Evolutionary conservation across 2,888 invertebrate species (phyloP), one percentile per base, ranked within the genome.

Genomic region (Bibio marci): DNA sequence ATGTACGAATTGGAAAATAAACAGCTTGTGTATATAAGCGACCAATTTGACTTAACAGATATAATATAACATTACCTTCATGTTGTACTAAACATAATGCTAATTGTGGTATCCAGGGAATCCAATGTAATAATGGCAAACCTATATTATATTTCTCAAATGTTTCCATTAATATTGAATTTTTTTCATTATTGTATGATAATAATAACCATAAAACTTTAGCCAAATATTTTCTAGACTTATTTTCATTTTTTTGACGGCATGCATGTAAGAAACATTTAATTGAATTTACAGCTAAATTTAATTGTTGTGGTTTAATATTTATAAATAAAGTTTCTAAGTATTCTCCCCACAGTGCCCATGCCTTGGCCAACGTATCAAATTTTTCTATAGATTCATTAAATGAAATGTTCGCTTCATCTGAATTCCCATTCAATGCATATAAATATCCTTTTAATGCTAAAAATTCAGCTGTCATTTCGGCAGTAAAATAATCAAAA

Each of bases 271-370:
- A 66, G 65, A 88, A 92, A 56, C 94, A 92, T 1, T 85, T 86
- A 57, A 95, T 81, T 0, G 95, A 94, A 32, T 82, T 85, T 2
- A 88, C 81, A 1, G 90, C 92, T 7, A 80, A 67, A 5, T 68
- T 63, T 27, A 83, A 80, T 55, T 83, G 79, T 15, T 80, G 66
- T n/a, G 78, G 74, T 11, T 35, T 8, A 4, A 22, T 31, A 39
- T 80, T 68, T 1, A 85, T 82, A 60, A 92, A 95, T 40, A 90
- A 74, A 50, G 80, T 78, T 56, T 95, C 95, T 52, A 95, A 67
- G 56, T 94, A 95, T 54, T 95, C 94, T 3, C 95, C 95, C 87
- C 97, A 97, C 15, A 92, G 65, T 0, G 92, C 92, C 97, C 97
- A 97, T 0, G 90, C 90, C 58, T 94, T 94, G 1, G 87, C 82